phyloP scores from a whole-genome alignment of 2,888 invertebrate species.

The Helleia helle region DNA sequence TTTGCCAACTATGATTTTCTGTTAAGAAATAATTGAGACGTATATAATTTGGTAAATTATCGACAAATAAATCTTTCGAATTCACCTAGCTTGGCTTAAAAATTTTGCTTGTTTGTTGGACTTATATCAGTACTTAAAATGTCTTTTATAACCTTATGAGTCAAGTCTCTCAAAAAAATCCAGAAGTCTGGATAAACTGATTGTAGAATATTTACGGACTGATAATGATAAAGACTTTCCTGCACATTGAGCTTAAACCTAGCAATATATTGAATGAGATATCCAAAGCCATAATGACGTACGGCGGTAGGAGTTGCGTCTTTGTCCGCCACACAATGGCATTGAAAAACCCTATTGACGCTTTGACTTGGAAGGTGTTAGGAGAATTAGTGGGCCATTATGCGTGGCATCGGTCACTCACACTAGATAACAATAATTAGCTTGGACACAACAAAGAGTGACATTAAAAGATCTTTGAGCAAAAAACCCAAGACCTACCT shows the following conservation, averaged over 20 bases:
- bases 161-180: too few relatives aligned
- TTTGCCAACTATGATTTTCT: conserved; percentile 1
- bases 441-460: conserved; percentile 66
- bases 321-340: conserved; percentile 62
- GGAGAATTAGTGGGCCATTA: conserved; percentile 70
- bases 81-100: too few relatives aligned
- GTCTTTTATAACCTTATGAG: too few relatives aligned
- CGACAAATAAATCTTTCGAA: too few relatives aligned
- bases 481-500: conserved; percentile 69
- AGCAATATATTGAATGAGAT: conserved; percentile 62
- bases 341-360: conserved; percentile 50
- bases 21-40: too few relatives aligned
- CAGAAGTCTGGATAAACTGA: too few relatives aligned
- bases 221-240: too few relatives aligned
- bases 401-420: conserved; percentile 61
- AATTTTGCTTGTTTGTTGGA: too few relatives aligned
- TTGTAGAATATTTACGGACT: too few relatives aligned
- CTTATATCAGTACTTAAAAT: too few relatives aligned
- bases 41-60: too few relatives aligned
- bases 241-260: too few relatives aligned
- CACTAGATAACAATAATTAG: conserved; percentile 72
- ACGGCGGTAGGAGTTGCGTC: conserved; percentile 62
- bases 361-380: conserved; percentile 64
- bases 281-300: conserved; percentile 57
- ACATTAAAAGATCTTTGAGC: conserved; percentile 63